Conservation (phyloP, 2,113 vertebrate species). For the Tragulus kanchil region DNA sequence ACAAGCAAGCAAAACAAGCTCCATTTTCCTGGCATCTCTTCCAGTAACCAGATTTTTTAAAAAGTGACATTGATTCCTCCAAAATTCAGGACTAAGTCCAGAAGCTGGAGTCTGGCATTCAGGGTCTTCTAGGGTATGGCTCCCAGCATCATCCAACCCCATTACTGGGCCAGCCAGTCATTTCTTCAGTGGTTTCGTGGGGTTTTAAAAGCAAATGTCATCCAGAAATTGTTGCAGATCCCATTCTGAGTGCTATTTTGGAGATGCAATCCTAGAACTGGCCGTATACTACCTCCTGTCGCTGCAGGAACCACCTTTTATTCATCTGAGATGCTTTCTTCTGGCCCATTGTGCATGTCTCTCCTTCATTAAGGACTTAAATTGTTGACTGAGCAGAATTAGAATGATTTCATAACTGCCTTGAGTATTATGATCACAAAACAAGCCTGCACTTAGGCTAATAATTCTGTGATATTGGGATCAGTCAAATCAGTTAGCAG, state of each 20-base stretch:
- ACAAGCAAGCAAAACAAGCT: constrained; percentile 29
- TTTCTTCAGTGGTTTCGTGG: not conserved
- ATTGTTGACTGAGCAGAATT: not conserved
- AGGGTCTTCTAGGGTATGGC: not conserved
- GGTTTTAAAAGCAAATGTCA: not conserved
- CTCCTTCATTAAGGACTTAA: not conserved
- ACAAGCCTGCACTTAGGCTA: not conserved
- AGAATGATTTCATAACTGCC: not conserved
- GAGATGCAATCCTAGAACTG: not conserved
- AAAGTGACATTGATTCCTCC: not conserved
- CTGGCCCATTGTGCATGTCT: not conserved
- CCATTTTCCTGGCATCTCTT: not conserved
- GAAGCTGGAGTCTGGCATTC: not conserved
- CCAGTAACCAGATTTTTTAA: not conserved
- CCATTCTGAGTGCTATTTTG: not conserved
- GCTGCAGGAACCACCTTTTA: not conserved
- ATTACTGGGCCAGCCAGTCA: not conserved
- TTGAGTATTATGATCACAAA: not conserved
- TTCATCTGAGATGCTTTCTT: not conserved
- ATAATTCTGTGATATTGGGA: not conserved
- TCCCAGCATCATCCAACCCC: rapidly evolving
- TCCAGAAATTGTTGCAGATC: not conserved
- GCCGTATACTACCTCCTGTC: not conserved
- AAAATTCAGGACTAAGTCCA: not conserved
- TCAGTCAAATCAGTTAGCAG: not conserved